These are phyloP conservation scores for Plutella xylostella DNA, from an alignment of 2,888 invertebrate genomes.

Conservation along the genomic window DNA sequence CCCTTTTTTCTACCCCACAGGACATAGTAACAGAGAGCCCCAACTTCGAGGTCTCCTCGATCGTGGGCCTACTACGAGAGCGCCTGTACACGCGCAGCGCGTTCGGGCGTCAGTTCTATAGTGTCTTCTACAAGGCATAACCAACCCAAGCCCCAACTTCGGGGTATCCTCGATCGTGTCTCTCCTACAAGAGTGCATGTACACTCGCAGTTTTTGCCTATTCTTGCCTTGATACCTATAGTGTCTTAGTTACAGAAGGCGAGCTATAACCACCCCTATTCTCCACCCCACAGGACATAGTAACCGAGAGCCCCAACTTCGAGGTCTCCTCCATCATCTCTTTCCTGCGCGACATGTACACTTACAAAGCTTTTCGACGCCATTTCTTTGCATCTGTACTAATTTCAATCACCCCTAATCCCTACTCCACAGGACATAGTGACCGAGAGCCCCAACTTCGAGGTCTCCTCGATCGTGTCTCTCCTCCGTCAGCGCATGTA, in stretches of 20 bases:
- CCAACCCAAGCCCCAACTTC: conserved; percentile 91
- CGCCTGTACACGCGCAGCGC: conserved; percentile 92
- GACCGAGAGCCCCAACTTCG: conserved; percentile 91
- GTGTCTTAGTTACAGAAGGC: too few species aligned
- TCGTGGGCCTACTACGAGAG: conserved; percentile 87
- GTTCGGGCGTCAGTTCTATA: conserved; percentile 92
- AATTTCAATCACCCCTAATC: too few species aligned
- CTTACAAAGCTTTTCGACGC: too few species aligned
- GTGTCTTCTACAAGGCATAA: conserved; percentile 99
- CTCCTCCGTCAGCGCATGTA: conserved; percentile 88
- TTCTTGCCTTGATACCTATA: too few species aligned
- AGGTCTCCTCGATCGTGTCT: conserved; percentile 91
- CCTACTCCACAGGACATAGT: conserved; percentile 95
- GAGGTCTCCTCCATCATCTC: conserved; percentile 93
- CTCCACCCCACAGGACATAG: conserved; percentile 99
- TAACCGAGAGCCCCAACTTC: conserved; percentile 91
- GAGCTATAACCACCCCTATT: too few species aligned
- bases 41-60: conserved; percentile 88
- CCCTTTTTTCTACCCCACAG: conserved; percentile 62
- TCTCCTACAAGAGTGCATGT: too few species aligned
- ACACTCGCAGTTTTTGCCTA: too few species aligned
- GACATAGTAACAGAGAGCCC: conserved; percentile 97
- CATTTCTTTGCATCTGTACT: too few species aligned
- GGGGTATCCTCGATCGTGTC: conserved; percentile 89
- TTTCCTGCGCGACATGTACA: conserved; percentile 81